phyloP scores from a whole-genome alignment of 1,140 invertebrate genomes.

The Hylyphantes graminicola region DNA sequence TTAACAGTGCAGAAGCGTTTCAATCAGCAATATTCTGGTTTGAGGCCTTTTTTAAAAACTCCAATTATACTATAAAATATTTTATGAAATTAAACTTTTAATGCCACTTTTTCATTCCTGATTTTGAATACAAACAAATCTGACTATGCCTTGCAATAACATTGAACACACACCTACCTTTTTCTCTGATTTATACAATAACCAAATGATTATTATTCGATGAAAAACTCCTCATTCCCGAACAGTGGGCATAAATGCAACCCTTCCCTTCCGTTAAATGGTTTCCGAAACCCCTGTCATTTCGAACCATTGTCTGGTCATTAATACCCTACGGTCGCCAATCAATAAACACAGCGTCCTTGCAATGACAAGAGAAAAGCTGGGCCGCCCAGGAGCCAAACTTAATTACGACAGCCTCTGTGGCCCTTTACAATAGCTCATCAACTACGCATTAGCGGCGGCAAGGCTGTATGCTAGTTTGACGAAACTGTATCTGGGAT shows the following conservation, averaged over 20 bases:
- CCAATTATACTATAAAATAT: too few species aligned
- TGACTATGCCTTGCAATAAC: neutral
- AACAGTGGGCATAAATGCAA: neutral
- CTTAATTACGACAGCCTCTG: conserved; percentile 32
- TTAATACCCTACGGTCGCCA: conserved; percentile 18
- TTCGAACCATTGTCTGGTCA: conserved; percentile 21
- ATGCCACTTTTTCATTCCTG: neutral
- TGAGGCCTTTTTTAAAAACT: too few species aligned
- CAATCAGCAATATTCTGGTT: too few species aligned
- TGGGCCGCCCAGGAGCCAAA: conserved; percentile 7
- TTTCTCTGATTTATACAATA: neutral
- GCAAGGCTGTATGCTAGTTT: neutral
- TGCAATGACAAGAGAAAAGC: conserved; percentile 3
- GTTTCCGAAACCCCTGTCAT: neutral
- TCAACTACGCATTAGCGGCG: conserved; percentile 42
- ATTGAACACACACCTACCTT: neutral
- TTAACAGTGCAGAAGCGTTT: too few species aligned
- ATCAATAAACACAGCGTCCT: neutral
- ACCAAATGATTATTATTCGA: neutral
- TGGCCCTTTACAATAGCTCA: conserved; percentile 7
- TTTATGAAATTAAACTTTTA: too few species aligned
- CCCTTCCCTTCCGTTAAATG: neutral
- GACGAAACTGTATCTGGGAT: too few species aligned
- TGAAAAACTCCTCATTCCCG: conserved; percentile 1
- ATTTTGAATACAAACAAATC: neutral